These are phyloP conservation scores for Eurystomus glaucurus DNA, from an alignment of 2,797 vertebrate species.

Conservation along the genomic window DNA sequence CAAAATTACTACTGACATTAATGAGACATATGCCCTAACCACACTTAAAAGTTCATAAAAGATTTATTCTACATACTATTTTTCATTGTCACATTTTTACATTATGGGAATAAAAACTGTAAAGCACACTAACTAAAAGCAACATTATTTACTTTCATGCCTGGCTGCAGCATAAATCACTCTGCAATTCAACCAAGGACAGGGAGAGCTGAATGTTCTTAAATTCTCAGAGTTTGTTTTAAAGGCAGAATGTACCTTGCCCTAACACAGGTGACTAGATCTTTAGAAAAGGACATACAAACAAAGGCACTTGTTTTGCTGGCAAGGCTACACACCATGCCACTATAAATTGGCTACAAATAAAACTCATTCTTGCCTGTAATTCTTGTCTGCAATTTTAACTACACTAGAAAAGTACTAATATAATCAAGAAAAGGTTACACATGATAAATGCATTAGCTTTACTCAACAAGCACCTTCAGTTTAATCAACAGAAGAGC, in stretches of 20 bases:
- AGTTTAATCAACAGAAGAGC: neutral
- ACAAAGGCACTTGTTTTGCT: conserved; percentile 68
- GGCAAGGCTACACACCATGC: conserved; percentile 57
- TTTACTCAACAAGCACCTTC: neutral
- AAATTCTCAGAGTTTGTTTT: conserved; percentile 76
- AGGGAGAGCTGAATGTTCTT: conserved; percentile 73
- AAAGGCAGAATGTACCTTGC: conserved; percentile 79
- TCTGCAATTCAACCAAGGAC: conserved; percentile 69
- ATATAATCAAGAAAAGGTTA: conserved; percentile 56
- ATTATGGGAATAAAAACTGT: conserved; percentile 48
- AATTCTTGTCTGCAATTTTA: conserved; percentile 53
- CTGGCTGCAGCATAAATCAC: conserved; percentile 68
- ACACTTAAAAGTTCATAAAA: neutral
- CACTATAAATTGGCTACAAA: conserved; percentile 71
- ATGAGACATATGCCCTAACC: neutral
- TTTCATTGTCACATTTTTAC: conserved; percentile 59
- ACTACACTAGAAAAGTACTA: conserved; percentile 59
- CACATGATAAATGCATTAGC: neutral
- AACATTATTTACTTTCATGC: conserved; percentile 68
- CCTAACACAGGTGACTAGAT: conserved; percentile 78
- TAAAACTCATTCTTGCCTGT: conserved; percentile 72
- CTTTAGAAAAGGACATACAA: conserved; percentile 70
- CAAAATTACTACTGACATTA: neutral
- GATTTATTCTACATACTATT: neutral
- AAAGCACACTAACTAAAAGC: conserved; percentile 58